These are phyloP conservation scores for Synanthedon andrenaeformis DNA, from an alignment of 2,888 invertebrate genomes.

Conservation along the genomic window DNA sequence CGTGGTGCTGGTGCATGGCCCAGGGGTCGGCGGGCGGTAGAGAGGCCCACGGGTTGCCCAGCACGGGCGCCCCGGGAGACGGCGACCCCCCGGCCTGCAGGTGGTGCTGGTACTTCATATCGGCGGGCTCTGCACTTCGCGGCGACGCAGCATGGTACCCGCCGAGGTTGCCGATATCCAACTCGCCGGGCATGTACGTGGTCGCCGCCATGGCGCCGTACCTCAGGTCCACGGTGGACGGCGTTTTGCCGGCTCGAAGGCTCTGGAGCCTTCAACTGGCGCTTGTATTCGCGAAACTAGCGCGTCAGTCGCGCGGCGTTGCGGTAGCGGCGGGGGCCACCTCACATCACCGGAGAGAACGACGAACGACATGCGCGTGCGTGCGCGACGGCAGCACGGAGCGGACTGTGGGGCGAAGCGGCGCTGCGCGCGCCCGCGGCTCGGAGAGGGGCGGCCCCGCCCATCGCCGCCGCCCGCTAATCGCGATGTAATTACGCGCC, in stretches of 20 bases:
- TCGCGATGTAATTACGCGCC: conserved; percentile 16
- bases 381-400: conserved; percentile 68
- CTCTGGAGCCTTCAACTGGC: conserved; percentile 67
- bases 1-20: conserved; percentile 85
- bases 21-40: conserved; percentile 85
- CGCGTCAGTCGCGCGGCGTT: conserved; percentile 60
- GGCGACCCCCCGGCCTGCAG: conserved; percentile 78
- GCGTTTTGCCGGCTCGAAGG: conserved; percentile 74
- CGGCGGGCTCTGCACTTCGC: conserved; percentile 88
- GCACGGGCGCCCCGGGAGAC: conserved; percentile 67
- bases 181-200: conserved; percentile 92
- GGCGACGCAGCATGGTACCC: conserved; percentile 89
- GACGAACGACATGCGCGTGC: conserved; percentile 73
- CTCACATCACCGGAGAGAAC: conserved; percentile 60
- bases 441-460: conserved; percentile 30
- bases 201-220: conserved; percentile 94
- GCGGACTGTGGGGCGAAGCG: conserved; percentile 55
- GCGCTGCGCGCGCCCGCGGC: conserved; percentile 48
- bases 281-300: conserved; percentile 55
- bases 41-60: conserved; percentile 85
- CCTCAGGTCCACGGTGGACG: conserved; percentile 72
- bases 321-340: conserved; percentile 67
- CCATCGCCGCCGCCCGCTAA: conserved; percentile 10
- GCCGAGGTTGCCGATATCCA: conserved; percentile 84
- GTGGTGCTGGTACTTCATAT: conserved; percentile 96